A percentile compares a stretch with the other conserved stretches of the same genome.
phyloP scores from a whole-genome alignment of 2,888 invertebrate genomes.

The Lasioglossum figueresi region DNA sequence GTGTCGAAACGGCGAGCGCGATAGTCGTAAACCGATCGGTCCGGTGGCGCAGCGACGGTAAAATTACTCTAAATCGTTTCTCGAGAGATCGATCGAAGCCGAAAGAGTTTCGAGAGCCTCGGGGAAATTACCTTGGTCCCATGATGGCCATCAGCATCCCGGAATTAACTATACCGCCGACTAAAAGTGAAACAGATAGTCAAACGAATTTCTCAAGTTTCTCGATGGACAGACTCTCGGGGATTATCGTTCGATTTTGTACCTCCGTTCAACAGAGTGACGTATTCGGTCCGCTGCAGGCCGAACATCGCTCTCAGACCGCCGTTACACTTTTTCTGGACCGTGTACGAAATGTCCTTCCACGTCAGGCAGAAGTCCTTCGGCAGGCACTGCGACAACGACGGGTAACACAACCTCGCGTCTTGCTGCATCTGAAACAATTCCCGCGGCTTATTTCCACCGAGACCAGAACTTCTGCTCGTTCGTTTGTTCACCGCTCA shows the following conservation, averaged over 20 bases:
- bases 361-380: constrained; percentile 73
- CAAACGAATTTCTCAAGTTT: background rate
- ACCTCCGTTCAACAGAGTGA: constrained; percentile 86
- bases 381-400: constrained; percentile 1
- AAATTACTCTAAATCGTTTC: background rate
- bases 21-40: background rate
- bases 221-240: background rate
- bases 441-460: background rate
- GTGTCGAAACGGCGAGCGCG: background rate
- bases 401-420: background rate
- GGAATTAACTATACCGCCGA: constrained; percentile 88
- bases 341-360: constrained; percentile 75
- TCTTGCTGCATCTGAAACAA: constrained; percentile 32
- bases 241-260: constrained; percentile 21
- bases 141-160: constrained; percentile 90
- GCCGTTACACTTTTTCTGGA: constrained; percentile 67
- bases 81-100: background rate
- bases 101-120: background rate
- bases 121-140: constrained; percentile 87
- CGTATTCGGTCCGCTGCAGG: constrained; percentile 84
- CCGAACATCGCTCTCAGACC: constrained; percentile 84
- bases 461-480: background rate
- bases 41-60: background rate
- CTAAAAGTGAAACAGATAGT: constrained; percentile 84
- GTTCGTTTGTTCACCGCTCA: background rate